A percentile compares a stretch with the other conserved stretches of the same genome.
Conservation (phyloP, 2,888 invertebrate species). For the Brachyopa scutellaris region DNA sequence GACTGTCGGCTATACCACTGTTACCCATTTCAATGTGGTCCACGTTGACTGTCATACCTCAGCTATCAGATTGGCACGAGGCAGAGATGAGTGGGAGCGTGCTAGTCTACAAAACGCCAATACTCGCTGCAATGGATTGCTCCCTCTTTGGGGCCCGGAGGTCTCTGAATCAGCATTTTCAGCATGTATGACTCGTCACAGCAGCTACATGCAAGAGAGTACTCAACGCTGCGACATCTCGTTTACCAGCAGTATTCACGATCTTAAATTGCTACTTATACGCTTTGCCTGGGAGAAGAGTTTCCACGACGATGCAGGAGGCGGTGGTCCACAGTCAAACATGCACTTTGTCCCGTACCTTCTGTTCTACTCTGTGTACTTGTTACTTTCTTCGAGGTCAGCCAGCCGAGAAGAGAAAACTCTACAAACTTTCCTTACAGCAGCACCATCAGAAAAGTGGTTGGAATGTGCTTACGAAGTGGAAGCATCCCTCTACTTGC, state of each 20-base stretch:
- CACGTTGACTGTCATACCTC: conserved; percentile 99
- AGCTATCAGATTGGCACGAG: conserved; percentile 90
- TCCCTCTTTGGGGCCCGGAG: conserved; percentile 98
- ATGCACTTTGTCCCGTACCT: conserved; percentile 98
- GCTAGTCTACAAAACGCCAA: conserved; percentile 99
- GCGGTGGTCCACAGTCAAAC: conserved; percentile 97
- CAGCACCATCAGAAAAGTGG: conserved; percentile 85
- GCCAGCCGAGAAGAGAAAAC: conserved; percentile 90
- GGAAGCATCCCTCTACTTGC: conserved; percentile 95
- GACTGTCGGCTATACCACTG: conserved; percentile 93
- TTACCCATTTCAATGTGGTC: conserved; percentile 98
- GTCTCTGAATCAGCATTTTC: conserved; percentile 96
- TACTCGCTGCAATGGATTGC: conserved; percentile 97
- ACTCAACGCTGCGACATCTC: conserved; percentile 82
- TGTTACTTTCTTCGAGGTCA: conserved; percentile 93
- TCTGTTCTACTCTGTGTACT: conserved; percentile 96
- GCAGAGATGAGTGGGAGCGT: conserved; percentile 98
- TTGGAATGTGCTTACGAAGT: conserved; percentile 93
- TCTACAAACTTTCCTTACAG: conserved; percentile 88
- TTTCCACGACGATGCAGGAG: conserved; percentile 98
- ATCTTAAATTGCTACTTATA: conserved; percentile 93
- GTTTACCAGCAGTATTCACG: conserved; percentile 88
- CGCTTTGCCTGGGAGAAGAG: conserved; percentile 96
- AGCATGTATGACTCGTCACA: conserved; percentile 95
- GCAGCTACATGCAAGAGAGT: conserved; percentile 88